These are phyloP conservation scores for Pelobates cultripes DNA, from an alignment of 2,797 vertebrate species.

Conservation along the genomic window DNA sequence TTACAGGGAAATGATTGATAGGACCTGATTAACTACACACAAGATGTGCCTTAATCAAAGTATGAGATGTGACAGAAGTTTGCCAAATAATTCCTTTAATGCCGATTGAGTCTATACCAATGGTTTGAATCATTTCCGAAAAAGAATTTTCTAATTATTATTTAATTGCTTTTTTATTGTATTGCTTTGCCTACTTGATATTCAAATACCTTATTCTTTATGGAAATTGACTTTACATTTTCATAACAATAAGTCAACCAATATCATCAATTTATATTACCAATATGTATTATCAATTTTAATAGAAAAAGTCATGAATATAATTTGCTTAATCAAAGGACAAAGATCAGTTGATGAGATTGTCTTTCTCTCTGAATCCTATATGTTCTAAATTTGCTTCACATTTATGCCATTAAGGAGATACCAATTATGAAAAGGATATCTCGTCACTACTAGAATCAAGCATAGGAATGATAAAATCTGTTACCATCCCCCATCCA, in stretches of 20 bases:
- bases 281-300: not conserved
- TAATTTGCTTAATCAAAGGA: not conserved
- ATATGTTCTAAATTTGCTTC: not conserved
- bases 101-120: not conserved
- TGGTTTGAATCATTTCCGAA: not conserved
- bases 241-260: not conserved
- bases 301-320: conserved; percentile 5
- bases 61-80: too few species aligned
- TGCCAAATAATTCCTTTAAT: not conserved
- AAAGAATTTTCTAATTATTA: not conserved
- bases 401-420: too few species aligned
- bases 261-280: conserved; percentile 16
- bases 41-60: too few species aligned
- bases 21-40: not conserved
- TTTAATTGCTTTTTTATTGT: not conserved
- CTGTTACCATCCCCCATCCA: too few species aligned
- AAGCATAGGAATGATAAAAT: too few species aligned
- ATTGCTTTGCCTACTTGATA: conserved; percentile 17
- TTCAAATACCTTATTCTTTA: conserved; percentile 27
- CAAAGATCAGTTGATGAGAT: not conserved
- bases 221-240: conserved; percentile 29
- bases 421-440: too few species aligned
- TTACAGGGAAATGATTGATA: conserved; percentile 1
- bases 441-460: too few species aligned
- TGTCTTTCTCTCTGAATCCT: not conserved